Percentiles rank a stretch among this genome's conserved stretches.
Conservation (phyloP, 2,888 invertebrate species). For the Cryptops parisi region DNA sequence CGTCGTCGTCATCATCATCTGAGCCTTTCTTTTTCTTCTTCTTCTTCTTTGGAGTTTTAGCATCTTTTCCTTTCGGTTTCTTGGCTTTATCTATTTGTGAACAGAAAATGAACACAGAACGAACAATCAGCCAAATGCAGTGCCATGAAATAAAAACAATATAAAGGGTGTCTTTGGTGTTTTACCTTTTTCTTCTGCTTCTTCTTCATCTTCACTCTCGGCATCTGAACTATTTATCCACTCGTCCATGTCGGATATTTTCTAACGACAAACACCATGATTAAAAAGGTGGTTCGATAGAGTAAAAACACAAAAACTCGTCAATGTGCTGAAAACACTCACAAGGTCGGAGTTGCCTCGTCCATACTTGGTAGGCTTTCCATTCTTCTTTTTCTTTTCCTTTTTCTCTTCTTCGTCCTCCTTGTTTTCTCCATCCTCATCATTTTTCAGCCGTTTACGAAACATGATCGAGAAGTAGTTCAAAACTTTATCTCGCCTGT, state of each 20-base stretch:
- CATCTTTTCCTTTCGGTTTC: too few relatives aligned
- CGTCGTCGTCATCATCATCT: conserved; percentile 45
- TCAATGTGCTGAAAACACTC: too few relatives aligned
- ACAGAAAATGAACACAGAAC: too few relatives aligned
- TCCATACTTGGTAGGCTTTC: conserved; percentile 35
- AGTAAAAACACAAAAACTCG: conserved; percentile 4
- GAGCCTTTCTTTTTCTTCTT: conserved; percentile 63
- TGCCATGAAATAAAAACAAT: conserved; percentile 11
- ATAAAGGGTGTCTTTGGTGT: too few relatives aligned
- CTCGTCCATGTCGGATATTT: conserved; percentile 88
- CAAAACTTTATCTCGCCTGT: conserved; percentile 80
- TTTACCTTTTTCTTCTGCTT: conserved; percentile 38
- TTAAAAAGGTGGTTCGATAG: conserved; percentile 39
- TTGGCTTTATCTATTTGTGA: too few relatives aligned
- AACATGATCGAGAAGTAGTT: conserved; percentile 94
- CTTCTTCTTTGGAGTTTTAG: conserved; percentile 51
- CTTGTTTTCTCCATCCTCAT: conserved; percentile 28
- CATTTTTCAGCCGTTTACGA: conserved; percentile 61
- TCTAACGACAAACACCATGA: too few relatives aligned
- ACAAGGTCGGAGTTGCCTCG: conserved; percentile 15
- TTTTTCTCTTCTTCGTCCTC: conserved; percentile 37
- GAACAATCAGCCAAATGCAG: too few relatives aligned
- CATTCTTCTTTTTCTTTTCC: too few relatives aligned
- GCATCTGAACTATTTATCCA: conserved; percentile 69
- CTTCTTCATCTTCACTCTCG: conserved; percentile 43